Evolutionary conservation across 2,113 vertebrate species (phyloP).

Genomic region (Centrocercus urophasianus): DNA sequence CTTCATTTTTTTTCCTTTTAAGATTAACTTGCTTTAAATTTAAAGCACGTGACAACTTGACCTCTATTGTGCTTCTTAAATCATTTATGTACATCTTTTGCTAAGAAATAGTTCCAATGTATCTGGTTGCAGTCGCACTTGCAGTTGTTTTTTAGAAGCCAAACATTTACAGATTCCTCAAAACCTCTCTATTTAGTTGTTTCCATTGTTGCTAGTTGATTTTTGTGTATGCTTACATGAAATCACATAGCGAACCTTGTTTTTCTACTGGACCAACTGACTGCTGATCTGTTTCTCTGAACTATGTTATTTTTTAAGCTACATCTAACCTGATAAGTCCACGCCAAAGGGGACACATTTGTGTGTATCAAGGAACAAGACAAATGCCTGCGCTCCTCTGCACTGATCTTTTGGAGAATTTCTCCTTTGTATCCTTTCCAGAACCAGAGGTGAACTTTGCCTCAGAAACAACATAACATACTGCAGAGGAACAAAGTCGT

Average conservation of each 20-base stretch:
- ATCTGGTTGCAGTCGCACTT: not conserved
- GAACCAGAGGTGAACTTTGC: not conserved
- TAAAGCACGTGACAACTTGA: not conserved
- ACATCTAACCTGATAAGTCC: not conserved
- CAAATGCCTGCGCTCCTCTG: not conserved
- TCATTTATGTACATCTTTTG: not conserved
- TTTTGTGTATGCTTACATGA: not conserved
- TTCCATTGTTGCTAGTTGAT: not conserved
- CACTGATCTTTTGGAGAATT: not conserved
- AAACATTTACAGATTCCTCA: not conserved
- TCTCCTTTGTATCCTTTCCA: not conserved
- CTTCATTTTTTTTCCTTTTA: no score
- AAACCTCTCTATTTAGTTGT: not conserved
- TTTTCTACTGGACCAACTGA: not conserved
- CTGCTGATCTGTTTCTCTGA: not conserved
- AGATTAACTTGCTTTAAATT: not conserved
- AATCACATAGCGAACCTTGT: not conserved
- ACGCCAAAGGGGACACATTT: not conserved
- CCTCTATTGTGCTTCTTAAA: not conserved
- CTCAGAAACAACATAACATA: not conserved
- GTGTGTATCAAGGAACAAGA: accelerated
- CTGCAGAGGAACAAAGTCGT: not conserved
- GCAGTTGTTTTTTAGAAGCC: not conserved
- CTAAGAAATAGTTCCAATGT: not conserved
- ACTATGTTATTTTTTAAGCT: not conserved